These are phyloP conservation scores for Trichogramma evanescens DNA, from an alignment of 2,888 invertebrate genomes.

Conservation along the genomic window DNA sequence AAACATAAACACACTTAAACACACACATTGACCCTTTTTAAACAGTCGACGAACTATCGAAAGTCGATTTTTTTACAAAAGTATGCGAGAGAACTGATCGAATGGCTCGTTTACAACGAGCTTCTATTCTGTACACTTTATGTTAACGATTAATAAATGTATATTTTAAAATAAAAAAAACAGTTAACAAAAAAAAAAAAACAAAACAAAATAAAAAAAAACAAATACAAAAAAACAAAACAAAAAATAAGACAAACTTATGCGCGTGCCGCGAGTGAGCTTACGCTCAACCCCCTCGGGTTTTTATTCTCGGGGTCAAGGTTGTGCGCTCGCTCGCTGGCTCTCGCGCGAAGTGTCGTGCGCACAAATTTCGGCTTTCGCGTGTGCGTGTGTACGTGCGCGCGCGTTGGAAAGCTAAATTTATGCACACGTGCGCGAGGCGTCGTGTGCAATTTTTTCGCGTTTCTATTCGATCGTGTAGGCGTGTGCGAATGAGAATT, in stretches of 20 bases:
- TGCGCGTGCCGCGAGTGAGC: not conserved
- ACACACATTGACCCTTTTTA: too few species aligned
- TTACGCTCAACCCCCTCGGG: not conserved
- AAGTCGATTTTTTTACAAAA: too few species aligned
- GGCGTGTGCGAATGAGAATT: not conserved
- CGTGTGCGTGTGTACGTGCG: too few species aligned
- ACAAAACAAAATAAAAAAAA: slow-evolving; percentile 18
- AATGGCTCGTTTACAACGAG: too few species aligned
- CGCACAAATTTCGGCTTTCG: not conserved
- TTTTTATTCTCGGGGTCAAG: not conserved
- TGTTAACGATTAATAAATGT: too few species aligned
- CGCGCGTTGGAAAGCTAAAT: too few species aligned
- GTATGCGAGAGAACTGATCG: too few species aligned
- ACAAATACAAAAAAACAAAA: slow-evolving; percentile 23
- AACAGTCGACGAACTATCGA: too few species aligned
- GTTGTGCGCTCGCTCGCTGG: not conserved
- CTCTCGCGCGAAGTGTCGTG: not conserved
- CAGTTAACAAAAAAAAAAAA: slow-evolving; percentile 9
- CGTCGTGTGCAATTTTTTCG: too few species aligned
- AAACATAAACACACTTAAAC: too few species aligned
- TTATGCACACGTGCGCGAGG: too few species aligned
- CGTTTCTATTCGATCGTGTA: not conserved
- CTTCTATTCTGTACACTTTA: too few species aligned
- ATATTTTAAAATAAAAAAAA: slow-evolving; percentile 7
- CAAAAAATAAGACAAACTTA: slow-evolving; percentile 12